Evolutionary conservation across 2,888 invertebrate species (phyloP), one percentile per base, ranked within the genome.

Genomic region (Blomia tropicalis): DNA sequence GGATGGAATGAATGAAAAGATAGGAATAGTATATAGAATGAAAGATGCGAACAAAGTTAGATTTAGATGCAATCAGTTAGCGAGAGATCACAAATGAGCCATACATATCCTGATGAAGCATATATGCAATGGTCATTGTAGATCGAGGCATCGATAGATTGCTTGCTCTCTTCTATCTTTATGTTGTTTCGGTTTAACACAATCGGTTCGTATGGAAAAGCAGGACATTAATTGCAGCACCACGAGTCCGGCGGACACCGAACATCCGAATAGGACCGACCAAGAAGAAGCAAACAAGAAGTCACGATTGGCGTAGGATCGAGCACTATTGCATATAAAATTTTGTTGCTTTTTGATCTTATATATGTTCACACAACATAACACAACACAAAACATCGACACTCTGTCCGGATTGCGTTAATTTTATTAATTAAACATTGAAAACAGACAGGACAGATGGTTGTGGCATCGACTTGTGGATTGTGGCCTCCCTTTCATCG

Each of bases 261-360:
- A n/a, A n/a, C n/a, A n/a, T n/a, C n/a, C n/a, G n/a, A n/a, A n/a
- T n/a, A n/a, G n/a, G 36, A 36, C 36, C 17, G 36, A 7, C 17
- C 36, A 36, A n/a, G 51, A 11, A 47, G n/a, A 19, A 7, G 51
- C 51, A 14, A 11, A n/a, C 51, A 47, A 47, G 7, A 47, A 47
- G 51, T 47, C 51, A 47, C 51, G 51, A 47, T 47, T 47, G 7
- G 51, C 51, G 51, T 47, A 47, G 51, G 51, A 47, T 47, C 51
- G 7, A 7, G 51, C 7, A 47, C 36, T 17, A 19, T 11, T 47
- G 11, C 11, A 7, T 27, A 7, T 19, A 22, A 14, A 7, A 7
- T 47, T n/a, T 27, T 14, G n/a, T 47, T 47, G 51, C 7, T 27
- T 14, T 11, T 7, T 47, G 51, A 25, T 47, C 23, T 27, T 27